Percentiles rank a stretch among this genome's conserved stretches.
Conservation (phyloP, 1,140 invertebrate genomes). For the Globodera rostochiensis region DNA sequence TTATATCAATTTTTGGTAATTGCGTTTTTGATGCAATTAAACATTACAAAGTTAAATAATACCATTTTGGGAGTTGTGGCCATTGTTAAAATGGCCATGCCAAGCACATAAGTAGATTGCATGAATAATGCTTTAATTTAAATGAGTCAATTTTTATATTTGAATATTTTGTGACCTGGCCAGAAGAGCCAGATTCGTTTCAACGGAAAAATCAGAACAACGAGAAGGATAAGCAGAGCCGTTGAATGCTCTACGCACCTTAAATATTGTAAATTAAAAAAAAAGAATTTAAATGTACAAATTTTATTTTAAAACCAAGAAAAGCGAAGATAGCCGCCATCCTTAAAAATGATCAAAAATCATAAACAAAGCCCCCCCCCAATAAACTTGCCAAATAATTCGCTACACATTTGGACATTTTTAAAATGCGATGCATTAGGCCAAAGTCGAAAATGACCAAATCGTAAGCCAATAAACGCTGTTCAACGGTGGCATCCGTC, state of each 20-base stretch:
- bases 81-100: conserved; percentile 56
- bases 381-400: conserved; percentile 47
- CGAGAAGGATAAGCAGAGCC: conserved; percentile 47
- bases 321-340: conserved; percentile 56
- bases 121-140: conserved; percentile 52
- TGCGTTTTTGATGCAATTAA: no score
- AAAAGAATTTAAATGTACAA: conserved; percentile 27
- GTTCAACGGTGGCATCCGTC: conserved; percentile 36
- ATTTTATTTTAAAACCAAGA: conserved; percentile 32
- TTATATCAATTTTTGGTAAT: no score
- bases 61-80: conserved; percentile 58
- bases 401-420: conserved; percentile 61
- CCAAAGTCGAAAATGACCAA: conserved; percentile 62
- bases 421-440: conserved; percentile 58
- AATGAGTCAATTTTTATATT: not conserved
- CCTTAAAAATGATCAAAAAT: conserved; percentile 1
- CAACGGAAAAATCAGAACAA: conserved; percentile 38
- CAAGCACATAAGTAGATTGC: conserved; percentile 58
- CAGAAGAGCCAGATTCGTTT: conserved; percentile 55
- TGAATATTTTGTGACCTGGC: conserved; percentile 46
- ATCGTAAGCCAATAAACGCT: conserved; percentile 55
- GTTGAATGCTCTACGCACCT: conserved; percentile 57
- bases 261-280: conserved; percentile 34
- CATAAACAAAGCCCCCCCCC: no score
- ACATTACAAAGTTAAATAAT: no score